Conservation (phyloP, 2,113 vertebrate species). For the Gopherus flavomarginatus region DNA sequence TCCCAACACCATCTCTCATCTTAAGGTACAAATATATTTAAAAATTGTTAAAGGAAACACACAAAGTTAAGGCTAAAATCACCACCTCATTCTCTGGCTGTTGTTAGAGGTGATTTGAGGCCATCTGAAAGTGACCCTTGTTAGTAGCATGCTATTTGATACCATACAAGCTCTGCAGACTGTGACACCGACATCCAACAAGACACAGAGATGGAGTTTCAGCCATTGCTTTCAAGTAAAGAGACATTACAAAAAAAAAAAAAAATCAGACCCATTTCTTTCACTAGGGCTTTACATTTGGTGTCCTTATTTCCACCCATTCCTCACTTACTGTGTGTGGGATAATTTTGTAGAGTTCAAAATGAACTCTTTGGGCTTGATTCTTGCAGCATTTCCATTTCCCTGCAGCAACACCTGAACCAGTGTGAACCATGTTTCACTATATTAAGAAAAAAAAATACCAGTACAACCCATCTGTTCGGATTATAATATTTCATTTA, state of each 20-base stretch:
- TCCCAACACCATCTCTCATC: not conserved
- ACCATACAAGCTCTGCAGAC: not conserved
- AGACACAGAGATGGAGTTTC: not conserved
- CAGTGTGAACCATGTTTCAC: not conserved
- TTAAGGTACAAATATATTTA: not conserved
- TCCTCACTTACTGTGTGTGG: fast-evolving
- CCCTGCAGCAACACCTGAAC: not conserved
- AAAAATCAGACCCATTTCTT: not conserved
- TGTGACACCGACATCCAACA: not conserved
- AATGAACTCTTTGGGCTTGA: not conserved
- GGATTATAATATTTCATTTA: not conserved
- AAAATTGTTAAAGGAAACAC: not conserved
- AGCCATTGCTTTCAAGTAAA: not conserved
- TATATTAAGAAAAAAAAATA: not conserved
- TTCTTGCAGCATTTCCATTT: not conserved
- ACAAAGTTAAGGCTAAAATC: not conserved
- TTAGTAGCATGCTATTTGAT: not conserved
- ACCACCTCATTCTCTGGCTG: not conserved
- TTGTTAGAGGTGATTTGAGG: not conserved
- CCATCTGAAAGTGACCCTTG: not conserved
- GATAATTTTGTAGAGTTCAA: not conserved
- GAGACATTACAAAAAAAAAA: not conserved
- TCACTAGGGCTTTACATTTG: not conserved
- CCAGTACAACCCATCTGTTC: not conserved
- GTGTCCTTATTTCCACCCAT: not conserved